Percentiles rank a stretch among this genome's conserved stretches.
Evolutionary conservation across 2,113 vertebrate species (phyloP).

Genomic region (Crotalus viridis): DNA sequence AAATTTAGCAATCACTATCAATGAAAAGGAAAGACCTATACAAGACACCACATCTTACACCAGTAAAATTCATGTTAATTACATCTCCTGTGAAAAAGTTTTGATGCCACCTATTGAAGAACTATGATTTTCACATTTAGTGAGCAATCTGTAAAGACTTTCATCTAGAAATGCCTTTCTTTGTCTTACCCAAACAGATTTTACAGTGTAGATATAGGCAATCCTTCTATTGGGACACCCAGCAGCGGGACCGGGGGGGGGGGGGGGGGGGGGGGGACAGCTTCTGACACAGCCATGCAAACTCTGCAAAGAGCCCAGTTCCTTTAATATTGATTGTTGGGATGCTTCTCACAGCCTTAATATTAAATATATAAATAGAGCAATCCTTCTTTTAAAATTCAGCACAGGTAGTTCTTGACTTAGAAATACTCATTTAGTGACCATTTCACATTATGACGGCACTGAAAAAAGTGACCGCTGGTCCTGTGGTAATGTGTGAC

Average conservation of each 20-base stretch:
- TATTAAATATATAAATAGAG: neutral
- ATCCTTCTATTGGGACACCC: neutral
- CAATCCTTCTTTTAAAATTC: neutral
- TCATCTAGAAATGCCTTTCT: neutral
- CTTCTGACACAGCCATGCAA: neutral
- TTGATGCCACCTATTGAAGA: neutral
- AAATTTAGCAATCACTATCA: neutral
- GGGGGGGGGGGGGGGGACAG: neutral
- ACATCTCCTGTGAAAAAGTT: neutral
- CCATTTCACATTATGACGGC: neutral
- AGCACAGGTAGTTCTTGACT: neutral
- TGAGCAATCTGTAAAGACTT: neutral
- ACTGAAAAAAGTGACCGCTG: neutral
- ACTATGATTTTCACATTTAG: neutral
- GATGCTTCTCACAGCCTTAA: neutral
- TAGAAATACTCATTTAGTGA: neutral
- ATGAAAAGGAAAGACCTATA: neutral
- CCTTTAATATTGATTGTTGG: neutral
- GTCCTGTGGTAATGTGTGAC: neutral
- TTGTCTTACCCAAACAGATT: neutral
- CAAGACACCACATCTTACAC: neutral
- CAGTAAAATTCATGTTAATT: neutral
- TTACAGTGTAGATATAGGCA: neutral
- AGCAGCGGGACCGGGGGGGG: neutral
- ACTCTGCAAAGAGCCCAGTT: neutral